A percentile compares a stretch with the other conserved stretches of the same genome.
Conservation (phyloP, 2,113 vertebrate species). For the Hiodon alosoides region DNA sequence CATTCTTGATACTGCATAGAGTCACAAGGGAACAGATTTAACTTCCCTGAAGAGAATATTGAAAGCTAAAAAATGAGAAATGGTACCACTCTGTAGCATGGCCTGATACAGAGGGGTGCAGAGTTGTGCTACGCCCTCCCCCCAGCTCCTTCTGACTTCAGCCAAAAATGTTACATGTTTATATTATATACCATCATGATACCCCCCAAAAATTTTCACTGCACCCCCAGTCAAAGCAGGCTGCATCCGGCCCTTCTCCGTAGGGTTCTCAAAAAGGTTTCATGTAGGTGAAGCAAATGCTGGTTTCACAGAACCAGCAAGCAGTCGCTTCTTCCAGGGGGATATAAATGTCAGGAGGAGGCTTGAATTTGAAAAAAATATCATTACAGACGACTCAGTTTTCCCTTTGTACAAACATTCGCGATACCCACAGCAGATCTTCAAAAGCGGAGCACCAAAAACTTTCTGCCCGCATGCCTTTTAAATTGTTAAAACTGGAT, state of each 20-base stretch:
- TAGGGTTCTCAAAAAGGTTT: slow-evolving; percentile 6
- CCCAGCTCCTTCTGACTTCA: too few relatives aligned
- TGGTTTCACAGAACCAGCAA: slow-evolving; percentile 5
- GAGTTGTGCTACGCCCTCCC: too few relatives aligned
- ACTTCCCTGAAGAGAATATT: background rate
- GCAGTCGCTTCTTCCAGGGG: background rate
- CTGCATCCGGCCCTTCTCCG: background rate
- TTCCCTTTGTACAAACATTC: too few relatives aligned
- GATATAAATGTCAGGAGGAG: background rate
- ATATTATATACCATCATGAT: too few relatives aligned
- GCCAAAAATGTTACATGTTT: too few relatives aligned
- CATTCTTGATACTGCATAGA: slow-evolving; percentile 8
- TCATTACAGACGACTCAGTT: too few relatives aligned
- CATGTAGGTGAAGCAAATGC: background rate
- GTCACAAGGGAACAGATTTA: background rate
- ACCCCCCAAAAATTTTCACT: too few relatives aligned
- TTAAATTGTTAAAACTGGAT: background rate
- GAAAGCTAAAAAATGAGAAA: background rate
- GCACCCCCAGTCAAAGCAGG: too few relatives aligned
- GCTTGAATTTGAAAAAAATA: too few relatives aligned
- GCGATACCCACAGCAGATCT: background rate
- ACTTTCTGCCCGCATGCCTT: background rate
- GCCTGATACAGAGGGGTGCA: too few relatives aligned
- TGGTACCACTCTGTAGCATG: too few relatives aligned
- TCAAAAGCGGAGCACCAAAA: background rate